A percentile compares a stretch with the other conserved stretches of the same genome.
Conservation (phyloP, 2,797 vertebrate genomes). For the Acridotheres tristis region DNA sequence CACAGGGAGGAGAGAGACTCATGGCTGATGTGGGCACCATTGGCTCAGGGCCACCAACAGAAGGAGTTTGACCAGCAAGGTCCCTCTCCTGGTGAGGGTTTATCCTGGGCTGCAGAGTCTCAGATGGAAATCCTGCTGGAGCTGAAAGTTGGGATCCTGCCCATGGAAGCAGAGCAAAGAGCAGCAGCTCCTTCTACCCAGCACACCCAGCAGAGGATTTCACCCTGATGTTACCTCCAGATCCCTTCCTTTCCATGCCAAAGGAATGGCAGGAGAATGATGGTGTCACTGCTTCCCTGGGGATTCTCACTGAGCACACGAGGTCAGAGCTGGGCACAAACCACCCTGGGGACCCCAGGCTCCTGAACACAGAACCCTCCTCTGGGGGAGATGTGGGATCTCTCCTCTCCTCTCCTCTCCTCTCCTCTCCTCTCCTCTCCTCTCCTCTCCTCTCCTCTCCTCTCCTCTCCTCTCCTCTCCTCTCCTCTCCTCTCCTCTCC, state of each 20-base stretch:
- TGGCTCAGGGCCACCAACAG: background rate
- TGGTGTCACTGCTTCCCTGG: background rate
- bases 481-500: background rate
- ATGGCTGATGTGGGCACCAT: background rate
- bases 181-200: background rate
- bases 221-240: background rate
- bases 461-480: background rate
- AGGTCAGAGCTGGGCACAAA: background rate
- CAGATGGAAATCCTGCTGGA: background rate
- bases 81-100: background rate
- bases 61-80: background rate
- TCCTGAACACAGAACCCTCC: background rate
- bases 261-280: background rate
- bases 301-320: background rate
- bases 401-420: background rate
- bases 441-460: background rate
- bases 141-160: background rate
- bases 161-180: background rate
- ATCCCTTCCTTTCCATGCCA: background rate
- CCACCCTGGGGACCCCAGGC: background rate
- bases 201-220: background rate
- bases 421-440: background rate
- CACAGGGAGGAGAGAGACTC: background rate
- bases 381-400: background rate
- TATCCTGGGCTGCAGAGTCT: background rate